These are phyloP conservation scores for Dendropsophus ebraccatus DNA, from an alignment of 2,113 vertebrate species.

Conservation along the genomic window DNA sequence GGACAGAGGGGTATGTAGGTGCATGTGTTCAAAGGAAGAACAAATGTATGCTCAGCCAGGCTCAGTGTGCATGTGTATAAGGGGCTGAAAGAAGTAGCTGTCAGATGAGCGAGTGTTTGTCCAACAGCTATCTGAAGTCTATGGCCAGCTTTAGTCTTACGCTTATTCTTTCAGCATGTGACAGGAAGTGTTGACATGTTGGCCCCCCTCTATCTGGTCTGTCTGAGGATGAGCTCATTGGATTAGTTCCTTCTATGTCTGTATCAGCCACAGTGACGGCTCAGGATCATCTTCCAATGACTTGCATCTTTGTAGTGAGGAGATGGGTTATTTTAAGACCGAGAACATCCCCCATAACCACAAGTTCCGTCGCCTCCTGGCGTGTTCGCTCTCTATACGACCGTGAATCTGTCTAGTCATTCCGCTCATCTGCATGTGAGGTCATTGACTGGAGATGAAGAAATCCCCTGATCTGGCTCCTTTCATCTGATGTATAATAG, in stretches of 20 bases:
- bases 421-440: constrained; percentile 8
- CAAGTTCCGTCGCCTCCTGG: neutral
- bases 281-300: neutral
- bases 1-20: too few species aligned
- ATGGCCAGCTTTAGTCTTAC: neutral
- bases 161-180: neutral
- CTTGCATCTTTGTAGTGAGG: constrained; percentile 3
- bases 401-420: constrained; percentile 3
- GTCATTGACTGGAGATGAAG: neutral
- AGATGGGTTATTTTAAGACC: constrained; percentile 11
- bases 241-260: neutral
- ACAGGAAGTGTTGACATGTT: constrained; percentile 21
- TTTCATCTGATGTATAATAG: neutral
- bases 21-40: too few species aligned
- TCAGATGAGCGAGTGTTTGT: too few species aligned
- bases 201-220: neutral
- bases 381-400: neutral
- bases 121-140: too few species aligned
- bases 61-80: too few species aligned
- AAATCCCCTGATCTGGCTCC: neutral
- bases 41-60: too few species aligned
- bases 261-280: neutral
- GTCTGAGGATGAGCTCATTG: neutral
- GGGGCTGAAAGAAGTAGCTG: too few species aligned
- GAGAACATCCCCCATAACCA: constrained; percentile 10